phyloP scores from a whole-genome alignment of 2,797 vertebrate species.

The Gorsachius magnificus region DNA sequence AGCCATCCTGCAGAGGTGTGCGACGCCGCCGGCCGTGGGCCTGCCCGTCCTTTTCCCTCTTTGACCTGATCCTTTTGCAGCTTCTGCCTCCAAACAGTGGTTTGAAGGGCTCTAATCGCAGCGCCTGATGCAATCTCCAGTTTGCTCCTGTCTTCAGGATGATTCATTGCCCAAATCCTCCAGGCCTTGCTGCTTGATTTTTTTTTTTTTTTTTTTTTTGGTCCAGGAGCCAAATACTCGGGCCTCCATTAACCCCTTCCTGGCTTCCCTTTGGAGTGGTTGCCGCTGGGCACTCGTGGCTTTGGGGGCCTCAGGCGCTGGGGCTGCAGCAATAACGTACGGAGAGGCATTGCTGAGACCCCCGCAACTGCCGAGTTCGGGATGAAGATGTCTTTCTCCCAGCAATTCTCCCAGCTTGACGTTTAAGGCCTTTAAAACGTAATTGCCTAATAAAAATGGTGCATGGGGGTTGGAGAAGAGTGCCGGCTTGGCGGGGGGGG shows the following conservation, averaged over 20 bases:
- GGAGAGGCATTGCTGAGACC: not conserved
- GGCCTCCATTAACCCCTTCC: not conserved
- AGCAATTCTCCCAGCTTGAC: not conserved
- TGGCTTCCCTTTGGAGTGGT: not conserved
- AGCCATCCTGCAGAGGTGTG: not conserved
- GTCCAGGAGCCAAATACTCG: not conserved
- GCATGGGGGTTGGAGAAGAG: not conserved
- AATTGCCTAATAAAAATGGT: slow-evolving; percentile 9
- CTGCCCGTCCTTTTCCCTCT: not conserved
- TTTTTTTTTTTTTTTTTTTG: not conserved
- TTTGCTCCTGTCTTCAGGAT: not conserved
- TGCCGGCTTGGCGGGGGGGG: not conserved
- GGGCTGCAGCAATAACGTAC: not conserved
- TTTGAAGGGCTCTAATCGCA: not conserved
- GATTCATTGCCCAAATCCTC: slow-evolving; percentile 5
- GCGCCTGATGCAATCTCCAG: not conserved
- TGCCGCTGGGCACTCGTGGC: not conserved
- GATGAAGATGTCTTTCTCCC: not conserved
- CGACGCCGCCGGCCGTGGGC: fast-evolving
- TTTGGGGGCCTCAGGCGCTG: not conserved
- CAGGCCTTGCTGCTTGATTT: not conserved
- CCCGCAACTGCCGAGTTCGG: not conserved
- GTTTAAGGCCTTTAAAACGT: slow-evolving; percentile 9
- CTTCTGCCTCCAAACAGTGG: not conserved
- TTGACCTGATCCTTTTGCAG: not conserved